A percentile compares a stretch with the other conserved stretches of the same genome.
Conservation (phyloP, 2,113 vertebrate species). For the Colistium nudipinnis region DNA sequence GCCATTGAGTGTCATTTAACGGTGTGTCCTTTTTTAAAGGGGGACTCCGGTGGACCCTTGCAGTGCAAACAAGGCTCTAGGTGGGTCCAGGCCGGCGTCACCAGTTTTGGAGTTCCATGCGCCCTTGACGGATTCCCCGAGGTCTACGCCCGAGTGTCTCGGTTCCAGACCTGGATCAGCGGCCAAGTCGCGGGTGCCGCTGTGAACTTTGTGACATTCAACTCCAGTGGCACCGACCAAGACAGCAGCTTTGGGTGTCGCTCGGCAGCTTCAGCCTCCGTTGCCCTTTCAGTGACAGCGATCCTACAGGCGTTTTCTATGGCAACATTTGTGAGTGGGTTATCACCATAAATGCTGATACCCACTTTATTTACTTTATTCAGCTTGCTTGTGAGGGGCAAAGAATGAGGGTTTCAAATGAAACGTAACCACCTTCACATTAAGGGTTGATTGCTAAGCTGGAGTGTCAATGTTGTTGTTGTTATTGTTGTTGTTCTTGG, state of each 20-base stretch:
- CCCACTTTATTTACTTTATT: too few relatives aligned
- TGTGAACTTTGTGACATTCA: slow-evolving; percentile 57
- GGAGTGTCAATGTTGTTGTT: too few relatives aligned
- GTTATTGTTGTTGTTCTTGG: too few relatives aligned
- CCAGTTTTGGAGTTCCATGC: slow-evolving; percentile 88
- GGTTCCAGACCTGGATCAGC: slow-evolving; percentile 84
- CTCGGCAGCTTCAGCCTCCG: neutral
- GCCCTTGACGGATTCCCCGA: slow-evolving; percentile 83
- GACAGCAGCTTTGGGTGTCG: slow-evolving; percentile 60
- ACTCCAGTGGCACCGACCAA: slow-evolving; percentile 39
- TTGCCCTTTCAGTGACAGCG: neutral
- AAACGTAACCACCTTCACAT: too few relatives aligned
- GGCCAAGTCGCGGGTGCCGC: slow-evolving; percentile 7
- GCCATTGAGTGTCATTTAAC: neutral
- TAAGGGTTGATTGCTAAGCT: too few relatives aligned
- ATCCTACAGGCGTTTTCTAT: slow-evolving; percentile 11
- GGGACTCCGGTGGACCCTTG: slow-evolving; percentile 90
- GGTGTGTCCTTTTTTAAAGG: slow-evolving; percentile 71
- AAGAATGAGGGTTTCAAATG: too few relatives aligned
- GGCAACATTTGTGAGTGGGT: too few relatives aligned
- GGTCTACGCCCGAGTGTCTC: slow-evolving; percentile 86
- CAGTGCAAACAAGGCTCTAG: slow-evolving; percentile 81
- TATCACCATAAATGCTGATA: too few relatives aligned
- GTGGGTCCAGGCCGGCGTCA: slow-evolving; percentile 88
- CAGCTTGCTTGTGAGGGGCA: too few relatives aligned